Base-by-base conservation (phyloP, 2,888 invertebrate genomes). In the Muschampia plurimacula region DNA sequence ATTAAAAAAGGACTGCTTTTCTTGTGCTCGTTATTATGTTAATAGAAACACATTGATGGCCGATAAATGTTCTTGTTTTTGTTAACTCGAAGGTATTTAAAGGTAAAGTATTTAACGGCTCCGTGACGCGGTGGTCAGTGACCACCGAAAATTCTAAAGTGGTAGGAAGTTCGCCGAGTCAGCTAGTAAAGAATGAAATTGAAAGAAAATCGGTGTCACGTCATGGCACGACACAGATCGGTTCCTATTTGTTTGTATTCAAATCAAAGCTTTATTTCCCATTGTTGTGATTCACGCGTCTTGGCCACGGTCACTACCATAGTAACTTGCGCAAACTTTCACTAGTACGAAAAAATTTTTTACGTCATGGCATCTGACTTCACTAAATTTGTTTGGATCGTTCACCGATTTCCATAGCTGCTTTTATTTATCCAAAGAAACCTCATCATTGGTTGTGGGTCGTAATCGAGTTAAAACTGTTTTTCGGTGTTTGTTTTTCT, bases 311-410 rank as follows among this genome's bases (percentile, higher is more conserved):
- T 49, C 57, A 39, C 52, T 69, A 39, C 75, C 77, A 76, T 79
- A 78, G 79, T 80, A 84, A 79, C 78, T 74, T 76, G 77, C 80
- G 77, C 79, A 73, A 83, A 89, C 90, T 91, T 91, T 91, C 91
- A 89, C 91, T 89, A 74, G 57, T 74, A 79, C 75, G 77, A 85
- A 84, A 86, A 83, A 77, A 78, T 77, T 70, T 79, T 81, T 81
- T 78, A 83, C 82, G 78, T 82, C 82, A 82, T 81, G 78, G 79
- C 78, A 76, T 82, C 81, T 82, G 78, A 75, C 79, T 76, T 83
- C 76, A 80, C 41, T 57, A 84, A 82, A 83, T 85, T 81, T 77
- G 74, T 75, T 74, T 74, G 85, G 85, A 87, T 88, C 88, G 87
- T 89, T 89, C 85, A 88, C 84, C 82, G 82, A 73, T 69, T 57